Evolutionary conservation across 2,113 vertebrate genomes (phyloP).

Genomic region (Butastur rufipennis): DNA sequence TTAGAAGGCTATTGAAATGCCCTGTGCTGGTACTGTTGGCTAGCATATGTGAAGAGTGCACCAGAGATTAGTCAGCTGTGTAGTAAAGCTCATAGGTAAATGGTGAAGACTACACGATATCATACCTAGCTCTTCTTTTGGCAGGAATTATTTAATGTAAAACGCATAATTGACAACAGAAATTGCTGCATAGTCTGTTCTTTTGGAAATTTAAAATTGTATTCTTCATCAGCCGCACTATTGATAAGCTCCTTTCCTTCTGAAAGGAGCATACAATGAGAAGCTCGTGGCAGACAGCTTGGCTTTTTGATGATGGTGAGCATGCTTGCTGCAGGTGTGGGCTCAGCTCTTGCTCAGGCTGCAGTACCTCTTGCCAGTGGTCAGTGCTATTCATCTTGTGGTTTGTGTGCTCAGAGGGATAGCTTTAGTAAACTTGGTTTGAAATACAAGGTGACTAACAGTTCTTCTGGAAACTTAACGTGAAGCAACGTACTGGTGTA

Average conservation of each 20-base stretch:
- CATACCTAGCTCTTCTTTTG: background rate
- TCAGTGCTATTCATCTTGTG: accelerated
- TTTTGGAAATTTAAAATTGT: background rate
- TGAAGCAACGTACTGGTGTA: background rate
- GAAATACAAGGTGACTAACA: background rate
- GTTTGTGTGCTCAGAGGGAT: background rate
- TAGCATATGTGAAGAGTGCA: background rate
- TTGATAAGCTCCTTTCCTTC: background rate
- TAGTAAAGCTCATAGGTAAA: background rate
- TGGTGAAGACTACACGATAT: background rate
- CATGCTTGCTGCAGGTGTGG: background rate
- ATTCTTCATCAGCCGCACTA: accelerated
- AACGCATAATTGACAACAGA: background rate
- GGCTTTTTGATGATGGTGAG: background rate
- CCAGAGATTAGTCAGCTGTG: background rate
- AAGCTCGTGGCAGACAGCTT: background rate
- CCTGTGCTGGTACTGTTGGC: background rate
- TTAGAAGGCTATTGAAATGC: background rate
- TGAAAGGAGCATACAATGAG: accelerated
- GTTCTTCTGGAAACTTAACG: background rate
- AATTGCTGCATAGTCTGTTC: background rate
- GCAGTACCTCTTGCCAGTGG: background rate
- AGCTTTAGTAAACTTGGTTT: background rate
- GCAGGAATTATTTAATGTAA: background rate
- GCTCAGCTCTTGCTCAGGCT: background rate